Base-by-base conservation (phyloP, 2,888 invertebrate genomes). In the Selenia dentaria region DNA sequence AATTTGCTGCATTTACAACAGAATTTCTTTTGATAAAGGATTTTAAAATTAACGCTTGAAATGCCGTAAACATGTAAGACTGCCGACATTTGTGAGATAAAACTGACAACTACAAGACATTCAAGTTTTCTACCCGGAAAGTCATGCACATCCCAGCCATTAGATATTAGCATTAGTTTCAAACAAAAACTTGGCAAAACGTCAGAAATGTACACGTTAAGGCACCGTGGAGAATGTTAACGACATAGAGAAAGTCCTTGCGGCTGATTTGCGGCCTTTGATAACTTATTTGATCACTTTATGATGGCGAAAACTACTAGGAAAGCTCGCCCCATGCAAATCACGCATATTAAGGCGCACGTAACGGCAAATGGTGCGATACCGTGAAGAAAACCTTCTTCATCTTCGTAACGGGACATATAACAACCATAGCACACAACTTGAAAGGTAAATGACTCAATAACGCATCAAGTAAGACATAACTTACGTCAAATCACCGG, bases 251-350 rank as follows among this genome's bases (percentile, higher is more conserved):
- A 86, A 85, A 86, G 83, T 78, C 74, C 70, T 69, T 41, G 61
- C 51, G 49, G 48, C 79, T 81, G 83, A 87, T 85, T 86, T 82
- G 83, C 64, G 59, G 65, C 71, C 62, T 77, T 74, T 87, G 84
- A 85, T 85, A 80, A 85, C 79, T 83, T 79, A 82, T 87, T 85
- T 87, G 88, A 88, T 87, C 83, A 88, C 86, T 84, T 88, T 89
- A 88, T 88, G 85, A 89, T 88, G 79, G 84, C 77, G 81, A 81
- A 83, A 80, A 84, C 72, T 75, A 75, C 74, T 62, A 76, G 78
- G 79, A 80, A 83, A 83, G 77, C 79, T 78, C 80, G 79, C 85
- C 58, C 64, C 71, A 83, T 83, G 86, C 84, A 87, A 86, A 87
- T 87, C 72, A 70, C 58, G 52, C 56, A 72, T 74, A 75, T 79